Evolutionary conservation across 1,140 invertebrate species (phyloP).

Genomic region (Vanessa atalanta): DNA sequence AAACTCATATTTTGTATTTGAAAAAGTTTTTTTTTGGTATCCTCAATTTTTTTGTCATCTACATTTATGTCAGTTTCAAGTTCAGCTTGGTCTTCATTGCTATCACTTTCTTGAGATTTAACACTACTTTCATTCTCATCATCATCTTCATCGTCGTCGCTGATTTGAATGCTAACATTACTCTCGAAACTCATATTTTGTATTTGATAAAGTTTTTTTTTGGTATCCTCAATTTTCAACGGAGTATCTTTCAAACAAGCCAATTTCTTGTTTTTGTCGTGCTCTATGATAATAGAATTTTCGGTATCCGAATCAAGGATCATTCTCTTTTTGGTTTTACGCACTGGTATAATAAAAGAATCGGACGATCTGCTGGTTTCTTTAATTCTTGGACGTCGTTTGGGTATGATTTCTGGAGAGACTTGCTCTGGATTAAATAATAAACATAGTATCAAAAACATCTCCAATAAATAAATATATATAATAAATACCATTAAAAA

Average conservation of each 20-base stretch:
- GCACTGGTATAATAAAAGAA: conserved; percentile 45
- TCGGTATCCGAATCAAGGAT: conserved; percentile 69
- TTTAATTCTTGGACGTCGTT: conserved; percentile 43
- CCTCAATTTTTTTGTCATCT: conserved; percentile 47
- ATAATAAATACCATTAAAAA: too few relatives aligned
- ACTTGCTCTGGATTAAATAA: conserved; percentile 38
- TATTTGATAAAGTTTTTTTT: conserved; percentile 28
- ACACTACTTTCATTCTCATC: conserved; percentile 31
- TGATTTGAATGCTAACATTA: conserved; percentile 37
- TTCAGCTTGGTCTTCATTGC: not conserved
- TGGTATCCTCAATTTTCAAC: conserved; percentile 48
- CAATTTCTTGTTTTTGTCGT: conserved; percentile 56
- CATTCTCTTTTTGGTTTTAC: conserved; percentile 62
- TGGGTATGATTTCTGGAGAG: conserved; percentile 65
- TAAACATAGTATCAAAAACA: conserved; percentile 7
- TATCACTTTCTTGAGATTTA: not conserved
- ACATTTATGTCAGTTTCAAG: not conserved
- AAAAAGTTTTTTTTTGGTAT: conserved; percentile 24
- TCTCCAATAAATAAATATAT: not conserved
- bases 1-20: conserved; percentile 44
- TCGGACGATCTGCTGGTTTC: conserved; percentile 37
- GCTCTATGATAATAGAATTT: conserved; percentile 66
- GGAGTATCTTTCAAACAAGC: conserved; percentile 66
- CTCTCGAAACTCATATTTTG: conserved; percentile 46
- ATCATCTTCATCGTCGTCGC: conserved; percentile 30